phyloP scores from a whole-genome alignment of 1,140 invertebrate genomes.

The Listronotus oregonensis region DNA sequence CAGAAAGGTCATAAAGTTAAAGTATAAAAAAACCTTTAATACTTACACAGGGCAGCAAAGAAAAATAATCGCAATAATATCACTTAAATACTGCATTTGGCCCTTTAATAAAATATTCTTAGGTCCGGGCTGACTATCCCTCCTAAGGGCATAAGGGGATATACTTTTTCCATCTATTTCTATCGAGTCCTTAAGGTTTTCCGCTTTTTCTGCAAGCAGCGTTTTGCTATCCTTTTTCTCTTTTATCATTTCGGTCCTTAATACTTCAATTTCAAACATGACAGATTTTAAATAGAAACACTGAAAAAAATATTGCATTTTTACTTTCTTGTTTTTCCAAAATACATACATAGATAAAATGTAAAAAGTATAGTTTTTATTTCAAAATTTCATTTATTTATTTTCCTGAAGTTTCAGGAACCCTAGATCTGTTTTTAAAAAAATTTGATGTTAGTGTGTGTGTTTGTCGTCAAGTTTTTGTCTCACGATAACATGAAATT shows the following conservation, averaged over 20 bases:
- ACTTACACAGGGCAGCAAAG: slow-evolving; percentile 85
- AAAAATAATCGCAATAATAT: slow-evolving; percentile 79
- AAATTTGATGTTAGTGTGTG: too few species aligned
- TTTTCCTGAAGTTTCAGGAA: too few species aligned
- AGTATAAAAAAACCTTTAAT: background rate
- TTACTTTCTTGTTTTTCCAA: too few species aligned
- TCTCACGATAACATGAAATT: too few species aligned
- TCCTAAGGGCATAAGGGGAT: slow-evolving; percentile 49
- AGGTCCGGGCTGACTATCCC: slow-evolving; percentile 69
- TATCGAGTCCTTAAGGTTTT: slow-evolving; percentile 36
- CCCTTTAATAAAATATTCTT: slow-evolving; percentile 77
- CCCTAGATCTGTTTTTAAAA: too few species aligned
- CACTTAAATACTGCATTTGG: slow-evolving; percentile 80
- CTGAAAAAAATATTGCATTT: slow-evolving; percentile 53
- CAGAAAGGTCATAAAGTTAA: background rate
- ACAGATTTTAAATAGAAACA: slow-evolving; percentile 65
- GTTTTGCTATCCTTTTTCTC: too few species aligned
- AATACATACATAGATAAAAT: too few species aligned
- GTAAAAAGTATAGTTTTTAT: too few species aligned
- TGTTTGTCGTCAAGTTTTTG: too few species aligned
- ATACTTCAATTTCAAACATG: slow-evolving; percentile 68
- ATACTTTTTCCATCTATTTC: slow-evolving; percentile 58
- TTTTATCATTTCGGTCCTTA: too few species aligned
- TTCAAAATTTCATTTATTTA: too few species aligned
- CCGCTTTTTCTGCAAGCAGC: slow-evolving; percentile 13